Base-by-base conservation (phyloP, 2,888 invertebrate genomes). In the Rambutsinella grinnellia region DNA sequence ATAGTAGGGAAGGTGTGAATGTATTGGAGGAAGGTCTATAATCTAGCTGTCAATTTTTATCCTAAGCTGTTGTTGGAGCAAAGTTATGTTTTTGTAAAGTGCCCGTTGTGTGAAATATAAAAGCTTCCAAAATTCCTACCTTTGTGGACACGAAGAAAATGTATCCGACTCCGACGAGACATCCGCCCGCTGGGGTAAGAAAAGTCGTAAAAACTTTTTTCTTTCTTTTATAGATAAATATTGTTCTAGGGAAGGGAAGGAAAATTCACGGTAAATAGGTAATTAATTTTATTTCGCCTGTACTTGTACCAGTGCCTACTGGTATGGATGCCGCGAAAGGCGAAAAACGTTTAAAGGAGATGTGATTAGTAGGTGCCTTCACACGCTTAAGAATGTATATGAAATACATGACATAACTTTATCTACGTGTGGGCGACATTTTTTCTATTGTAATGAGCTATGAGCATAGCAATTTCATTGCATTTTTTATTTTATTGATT, bases 81-180 rank as follows among this genome's bases (percentile, higher is more conserved):
- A 67, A 74, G 61, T 62, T 23, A 68, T 75, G 75, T 75, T 75
- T 75, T 75, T 75, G 68, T 75, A 75, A 68, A 62, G 68, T 68
- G 61, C 67, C 62, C 61, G 27, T 54, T 36, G 68, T 74, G 61
- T 60, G 13, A 36, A 67, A 62, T 61, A 75, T 67, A 75, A 75
- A 75, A 68, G 61, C 75, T 68, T 54, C 68, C 75, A 75, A 75
- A 75, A 75, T 75, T 75, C 75, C 75, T 75, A 68, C 75, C 75
- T 75, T 47, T 68, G 75, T 75, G 75, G 75, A 75, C 75, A 75
- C 49, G 68, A 75, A 75, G 75, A 83, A 81, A 86, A 92, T 92
- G 93, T 92, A 92, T 89, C 92, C 92, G 87, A 90, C 92, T 87
- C 91, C 91, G 87, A 90, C 92, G 87, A 90, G 93, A 89, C 92